Base-by-base conservation (phyloP, 1,140 invertebrate genomes). In the Cepaea nemoralis region DNA sequence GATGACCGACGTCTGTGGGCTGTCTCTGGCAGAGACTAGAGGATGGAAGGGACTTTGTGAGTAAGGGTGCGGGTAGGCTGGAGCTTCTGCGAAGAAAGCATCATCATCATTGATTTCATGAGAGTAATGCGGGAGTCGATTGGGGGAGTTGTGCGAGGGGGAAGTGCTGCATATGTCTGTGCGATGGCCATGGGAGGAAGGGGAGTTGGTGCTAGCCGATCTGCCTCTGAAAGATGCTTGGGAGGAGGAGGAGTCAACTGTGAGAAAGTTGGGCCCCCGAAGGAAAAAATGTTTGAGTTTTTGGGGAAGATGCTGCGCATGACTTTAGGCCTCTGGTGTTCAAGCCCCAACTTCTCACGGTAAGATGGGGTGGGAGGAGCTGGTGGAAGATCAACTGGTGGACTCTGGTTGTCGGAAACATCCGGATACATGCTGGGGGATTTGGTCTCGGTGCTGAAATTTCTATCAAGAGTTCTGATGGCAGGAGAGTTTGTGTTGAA, bases 321-420 rank as follows among this genome's bases (percentile, higher is more conserved):
- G 12, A 80, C 45, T 27, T 73, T 80, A 19, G 78, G 40, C 37
- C 37, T 70, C n/a, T 48, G n/a, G 33, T 39, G 42, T 22, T 71
- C 67, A 10, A 80, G 69, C 3, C 78, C 78, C 16, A 80, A 78
- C 81, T 89, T 80, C 82, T 80, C 75, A 85, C 86, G 63, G 79
- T 82, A 55, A 88, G 81, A 35, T 84, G 82, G 69, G 88, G 85
- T 67, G 83, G 86, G 80, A 87, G 84, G 39, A 82, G 85, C 90
- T 87, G 91, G 84, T 88, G 91, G 40, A 85, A 87, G 82, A 90
- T 90, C 59, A 83, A 83, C 66, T 82, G 80, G 83, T 89, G 87
- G 84, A 88, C 88, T 82, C 88, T 87, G 84, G 88, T 88, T 78
- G 89, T 82, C 82, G 89, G 85, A 76, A 87, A 87, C 77, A 89